Conservation (phyloP, 30 jellyfish, hydroid and myxozoan species). For the Nemopilema nomurai region DNA sequence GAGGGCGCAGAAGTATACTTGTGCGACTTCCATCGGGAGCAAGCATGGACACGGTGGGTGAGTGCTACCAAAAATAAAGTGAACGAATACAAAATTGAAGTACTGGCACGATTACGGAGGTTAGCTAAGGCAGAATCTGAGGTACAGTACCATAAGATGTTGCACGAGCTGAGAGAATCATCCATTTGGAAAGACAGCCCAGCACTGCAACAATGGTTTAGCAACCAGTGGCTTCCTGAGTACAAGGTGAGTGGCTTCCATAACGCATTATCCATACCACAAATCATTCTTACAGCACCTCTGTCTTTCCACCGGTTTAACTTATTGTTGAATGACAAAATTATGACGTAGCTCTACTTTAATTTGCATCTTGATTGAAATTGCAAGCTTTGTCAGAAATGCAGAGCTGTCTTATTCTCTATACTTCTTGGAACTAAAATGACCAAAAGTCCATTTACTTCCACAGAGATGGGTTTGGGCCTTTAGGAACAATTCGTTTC, state of each 20-base stretch:
- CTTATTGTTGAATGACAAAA: neutral
- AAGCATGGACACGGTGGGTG: slow-evolving; percentile 62
- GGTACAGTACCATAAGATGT: neutral
- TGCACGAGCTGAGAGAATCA: slow-evolving; percentile 7
- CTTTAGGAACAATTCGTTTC: slow-evolving; percentile 19
- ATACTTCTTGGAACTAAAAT: neutral
- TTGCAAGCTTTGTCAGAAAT: neutral
- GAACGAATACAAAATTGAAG: slow-evolving; percentile 17
- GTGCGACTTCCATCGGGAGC: slow-evolving; percentile 65
- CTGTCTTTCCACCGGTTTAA: neutral
- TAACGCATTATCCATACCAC: neutral
- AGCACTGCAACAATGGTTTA: slow-evolving; percentile 30
- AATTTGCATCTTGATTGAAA: neutral
- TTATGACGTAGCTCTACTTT: neutral
- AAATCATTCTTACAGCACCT: neutral
- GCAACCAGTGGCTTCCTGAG: slow-evolving; percentile 36
- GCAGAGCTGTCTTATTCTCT: neutral
- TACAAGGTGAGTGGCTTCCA: slow-evolving; percentile 15
- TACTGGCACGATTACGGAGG: slow-evolving; percentile 22
- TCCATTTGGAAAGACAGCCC: slow-evolving; percentile 18
- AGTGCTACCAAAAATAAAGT: slow-evolving; percentile 18
- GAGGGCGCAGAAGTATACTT: slow-evolving; percentile 23
- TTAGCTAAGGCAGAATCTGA: slow-evolving; percentile 20
- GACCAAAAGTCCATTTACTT: neutral
- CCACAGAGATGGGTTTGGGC: slow-evolving; percentile 55